phyloP scores from a whole-genome alignment of 1,140 invertebrate species.

The Zaprionus taronus region DNA sequence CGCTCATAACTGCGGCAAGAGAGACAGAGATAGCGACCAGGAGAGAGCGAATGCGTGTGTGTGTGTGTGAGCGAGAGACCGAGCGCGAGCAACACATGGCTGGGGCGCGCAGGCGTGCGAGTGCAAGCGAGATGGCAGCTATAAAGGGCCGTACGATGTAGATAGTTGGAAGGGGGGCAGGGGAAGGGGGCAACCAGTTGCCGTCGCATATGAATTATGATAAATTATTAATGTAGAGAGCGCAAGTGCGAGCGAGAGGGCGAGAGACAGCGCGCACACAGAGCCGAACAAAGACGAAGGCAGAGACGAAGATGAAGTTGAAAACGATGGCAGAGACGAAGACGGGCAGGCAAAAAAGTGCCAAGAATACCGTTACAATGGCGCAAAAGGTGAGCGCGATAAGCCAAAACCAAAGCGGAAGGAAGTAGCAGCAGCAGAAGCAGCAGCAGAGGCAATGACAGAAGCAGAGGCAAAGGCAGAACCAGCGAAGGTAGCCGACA shows the following conservation, averaged over 20 bases:
- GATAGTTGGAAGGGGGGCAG: neutral
- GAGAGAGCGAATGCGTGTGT: conserved; percentile 16
- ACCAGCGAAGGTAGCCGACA: conserved; percentile 13
- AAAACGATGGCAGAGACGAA: conserved; percentile 12
- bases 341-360: conserved; percentile 23
- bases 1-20: conserved; percentile 68
- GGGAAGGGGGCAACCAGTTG: conserved; percentile 39
- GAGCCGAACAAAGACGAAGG: conserved; percentile 29
- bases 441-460: conserved; percentile 45
- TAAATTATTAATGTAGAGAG: conserved; percentile 80
- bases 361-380: conserved; percentile 44
- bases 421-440: conserved; percentile 54
- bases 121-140: conserved; percentile 61
- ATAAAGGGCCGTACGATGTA: conserved; percentile 53
- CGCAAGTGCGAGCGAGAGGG: conserved; percentile 40
- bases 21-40: conserved; percentile 27
- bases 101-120: conserved; percentile 34
- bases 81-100: conserved; percentile 51
- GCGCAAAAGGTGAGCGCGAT: conserved; percentile 61
- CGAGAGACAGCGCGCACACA: conserved; percentile 20
- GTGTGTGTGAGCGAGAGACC: conserved; percentile 26
- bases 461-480: conserved; percentile 12
- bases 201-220: conserved; percentile 83
- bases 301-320: conserved; percentile 34
- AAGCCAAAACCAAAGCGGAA: conserved; percentile 61